Conservation (phyloP, 1,140 invertebrate genomes). For the Lerema accius region DNA sequence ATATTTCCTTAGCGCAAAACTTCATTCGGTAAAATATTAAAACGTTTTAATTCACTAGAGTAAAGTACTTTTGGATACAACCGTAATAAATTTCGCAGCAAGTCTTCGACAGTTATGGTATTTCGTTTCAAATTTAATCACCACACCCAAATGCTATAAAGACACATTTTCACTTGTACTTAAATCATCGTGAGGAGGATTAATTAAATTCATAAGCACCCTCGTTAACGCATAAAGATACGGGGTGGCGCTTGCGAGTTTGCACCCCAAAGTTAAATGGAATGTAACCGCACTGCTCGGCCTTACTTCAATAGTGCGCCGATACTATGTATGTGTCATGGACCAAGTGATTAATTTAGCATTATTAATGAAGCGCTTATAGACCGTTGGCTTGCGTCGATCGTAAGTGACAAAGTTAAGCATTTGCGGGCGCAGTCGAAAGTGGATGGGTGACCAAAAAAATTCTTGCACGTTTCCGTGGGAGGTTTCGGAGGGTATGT, state of each 20-base stretch:
- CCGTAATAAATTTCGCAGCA: slow-evolving; percentile 25
- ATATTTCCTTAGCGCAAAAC: too few species aligned
- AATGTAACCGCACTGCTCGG: slow-evolving; percentile 57
- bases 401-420: too few species aligned
- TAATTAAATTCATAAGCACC: slow-evolving; percentile 75
- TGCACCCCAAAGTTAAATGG: slow-evolving; percentile 67
- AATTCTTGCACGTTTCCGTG: too few species aligned
- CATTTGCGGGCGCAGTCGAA: too few species aligned
- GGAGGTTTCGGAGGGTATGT: too few species aligned
- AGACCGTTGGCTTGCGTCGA: too few species aligned
- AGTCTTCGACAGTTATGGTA: slow-evolving; percentile 10
- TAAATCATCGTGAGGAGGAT: slow-evolving; percentile 57
- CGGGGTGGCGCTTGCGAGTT: slow-evolving; percentile 45
- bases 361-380: too few species aligned
- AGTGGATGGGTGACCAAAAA: too few species aligned
- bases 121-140: slow-evolving; percentile 37
- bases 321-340: too few species aligned
- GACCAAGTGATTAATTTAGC: too few species aligned
- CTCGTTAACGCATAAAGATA: slow-evolving; percentile 61
- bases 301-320: slow-evolving; percentile 44
- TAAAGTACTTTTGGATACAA: not conserved
- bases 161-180: slow-evolving; percentile 54
- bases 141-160: slow-evolving; percentile 46
- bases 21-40: not conserved
- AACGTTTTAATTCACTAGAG: not conserved